Conservation (phyloP, 2,888 invertebrate genomes). For the Drosophila maculinotata region DNA sequence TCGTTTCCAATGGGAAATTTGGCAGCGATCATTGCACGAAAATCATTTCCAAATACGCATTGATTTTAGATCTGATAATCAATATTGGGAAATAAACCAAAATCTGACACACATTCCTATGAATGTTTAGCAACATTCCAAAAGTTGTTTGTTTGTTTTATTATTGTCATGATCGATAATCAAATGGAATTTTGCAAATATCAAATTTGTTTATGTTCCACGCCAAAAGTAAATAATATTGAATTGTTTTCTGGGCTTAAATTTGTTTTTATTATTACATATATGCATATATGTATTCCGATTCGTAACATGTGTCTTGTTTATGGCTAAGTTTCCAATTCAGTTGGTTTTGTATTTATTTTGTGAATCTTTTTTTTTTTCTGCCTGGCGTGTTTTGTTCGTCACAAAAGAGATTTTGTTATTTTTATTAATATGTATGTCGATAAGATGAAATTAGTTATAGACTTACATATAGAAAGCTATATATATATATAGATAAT, state of each 20-base stretch:
- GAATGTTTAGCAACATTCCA: too few species aligned
- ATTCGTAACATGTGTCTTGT: conserved; percentile 11
- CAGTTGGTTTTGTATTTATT: conserved; percentile 9
- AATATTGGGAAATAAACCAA: too few species aligned
- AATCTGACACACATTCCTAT: too few species aligned
- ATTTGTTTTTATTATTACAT: conserved; percentile 5
- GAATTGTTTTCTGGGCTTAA: background rate
- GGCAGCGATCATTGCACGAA: too few species aligned
- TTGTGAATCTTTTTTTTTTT: conserved; percentile 3
- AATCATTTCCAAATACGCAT: too few species aligned
- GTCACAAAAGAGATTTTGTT: conserved; percentile 17
- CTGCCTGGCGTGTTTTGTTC: conserved; percentile 18
- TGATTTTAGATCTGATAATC: too few species aligned
- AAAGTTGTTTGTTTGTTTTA: too few species aligned
- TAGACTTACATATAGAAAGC: conserved; percentile 44
- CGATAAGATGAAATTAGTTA: conserved; percentile 28
- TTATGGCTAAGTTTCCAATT: conserved; percentile 21
- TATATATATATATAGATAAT: conserved; percentile 18
- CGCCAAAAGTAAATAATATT: too few species aligned
- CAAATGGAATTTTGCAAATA: too few species aligned
- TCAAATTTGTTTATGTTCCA: too few species aligned
- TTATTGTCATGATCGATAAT: too few species aligned
- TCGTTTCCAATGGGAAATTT: too few species aligned
- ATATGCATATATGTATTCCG: conserved; percentile 12
- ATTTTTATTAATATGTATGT: conserved; percentile 10